Base-by-base conservation (phyloP, 2,797 vertebrate species). In the Bradypodion pumilum region DNA sequence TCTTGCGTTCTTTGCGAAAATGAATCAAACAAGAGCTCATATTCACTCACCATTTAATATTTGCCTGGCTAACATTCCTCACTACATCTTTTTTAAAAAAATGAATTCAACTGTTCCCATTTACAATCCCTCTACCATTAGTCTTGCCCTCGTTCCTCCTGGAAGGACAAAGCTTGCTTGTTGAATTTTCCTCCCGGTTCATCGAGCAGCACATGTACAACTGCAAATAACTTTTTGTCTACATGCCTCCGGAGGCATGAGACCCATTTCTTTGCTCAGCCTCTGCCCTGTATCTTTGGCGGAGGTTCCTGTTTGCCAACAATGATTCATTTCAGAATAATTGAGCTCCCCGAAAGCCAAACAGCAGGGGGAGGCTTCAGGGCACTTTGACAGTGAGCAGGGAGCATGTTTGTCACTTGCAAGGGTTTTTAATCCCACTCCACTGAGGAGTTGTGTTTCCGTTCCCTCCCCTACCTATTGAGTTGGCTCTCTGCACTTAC, bases 241-340 rank as follows among this genome's bases (percentile, higher is more conserved):
- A 13, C 19, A 16, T 78, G 37, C 27, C 2, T 32, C 44, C 16
- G 29, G 60, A 25, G 29, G 60, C 52, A 52, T 27, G 13, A 13
- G 35, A 7, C 35, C 16, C 89, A 81, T 88, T 93, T 86, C 87
- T 87, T 79, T 86, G 35, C 90, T 88, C 86, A 35, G 68, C 78
- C 44, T 60, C 82, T 74, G 73, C 19, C 49, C n/a, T 3, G 70
- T 65, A 81, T 88, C 81, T 89, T 81, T 70, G 77, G 74, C 44
- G 81, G 25, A 62, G 77, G 27, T 75, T 90, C 80, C 80, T 80
- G 25, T 85, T 63, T 75, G 25, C 56, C 46, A 81, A 79, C 73
- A 81, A 74, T 88, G 88, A 91, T 84, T 91, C 60, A 90, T 89
- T 89, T 89, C 77, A 78, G 78, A 86, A 92, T 72, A 85, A 92